A percentile compares a stretch with the other conserved stretches of the same genome.
Conservation (phyloP, 2,113 vertebrate species). For the Equus quagga region DNA sequence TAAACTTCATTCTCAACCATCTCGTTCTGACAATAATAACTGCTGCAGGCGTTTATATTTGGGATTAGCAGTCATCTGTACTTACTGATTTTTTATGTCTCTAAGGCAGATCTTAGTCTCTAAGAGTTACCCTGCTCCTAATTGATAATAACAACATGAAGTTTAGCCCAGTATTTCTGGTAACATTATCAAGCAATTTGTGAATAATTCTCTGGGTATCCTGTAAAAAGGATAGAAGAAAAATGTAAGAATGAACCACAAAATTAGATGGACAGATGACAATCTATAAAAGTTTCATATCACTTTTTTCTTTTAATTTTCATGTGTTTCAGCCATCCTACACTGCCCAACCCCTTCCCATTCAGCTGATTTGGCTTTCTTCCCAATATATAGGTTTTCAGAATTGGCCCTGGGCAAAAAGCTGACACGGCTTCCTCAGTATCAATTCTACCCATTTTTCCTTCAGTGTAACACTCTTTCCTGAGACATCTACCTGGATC, state of each 20-base stretch:
- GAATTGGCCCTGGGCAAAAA: not conserved
- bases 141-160: not conserved
- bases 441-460: not conserved
- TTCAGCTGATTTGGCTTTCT: not conserved
- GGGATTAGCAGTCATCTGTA: not conserved
- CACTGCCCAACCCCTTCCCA: not conserved
- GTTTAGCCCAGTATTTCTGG: constrained; percentile 17
- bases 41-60: not conserved
- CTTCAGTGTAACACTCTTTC: not conserved
- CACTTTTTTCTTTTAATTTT: not conserved
- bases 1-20: not conserved
- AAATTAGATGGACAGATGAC: not conserved
- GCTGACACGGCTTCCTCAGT: not conserved
- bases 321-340: not conserved
- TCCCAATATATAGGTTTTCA: not conserved
- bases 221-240: not conserved
- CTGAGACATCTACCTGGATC: not conserved
- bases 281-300: not conserved
- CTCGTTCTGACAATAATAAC: not conserved
- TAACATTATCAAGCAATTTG: constrained; percentile 41
- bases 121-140: not conserved
- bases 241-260: constrained; percentile 13
- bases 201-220: not conserved
- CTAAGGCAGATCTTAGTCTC: not conserved
- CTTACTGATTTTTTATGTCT: constrained; percentile 3